phyloP scores from a whole-genome alignment of 2,888 invertebrate genomes.

The Lottia scabra region DNA sequence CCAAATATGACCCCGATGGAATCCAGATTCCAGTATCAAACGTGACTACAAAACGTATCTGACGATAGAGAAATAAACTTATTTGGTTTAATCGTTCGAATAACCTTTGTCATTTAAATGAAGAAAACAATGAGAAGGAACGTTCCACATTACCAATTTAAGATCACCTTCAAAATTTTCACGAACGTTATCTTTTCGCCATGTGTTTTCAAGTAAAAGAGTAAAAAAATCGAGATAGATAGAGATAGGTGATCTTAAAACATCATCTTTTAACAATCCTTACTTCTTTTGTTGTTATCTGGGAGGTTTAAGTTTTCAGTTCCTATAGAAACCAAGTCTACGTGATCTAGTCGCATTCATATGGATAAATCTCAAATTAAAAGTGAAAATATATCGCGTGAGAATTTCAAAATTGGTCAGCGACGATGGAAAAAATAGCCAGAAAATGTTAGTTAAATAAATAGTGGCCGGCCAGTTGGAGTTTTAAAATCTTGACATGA shows the following conservation, averaged over 20 bases:
- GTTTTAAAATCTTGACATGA: too few species aligned
- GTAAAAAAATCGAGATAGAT: too few species aligned
- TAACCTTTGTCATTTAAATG: background rate
- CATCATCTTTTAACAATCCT: background rate
- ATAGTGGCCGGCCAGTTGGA: too few species aligned
- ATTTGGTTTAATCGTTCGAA: background rate
- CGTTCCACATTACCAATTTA: background rate
- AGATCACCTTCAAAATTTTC: constrained; percentile 2
- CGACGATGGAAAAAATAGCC: background rate
- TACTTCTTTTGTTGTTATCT: constrained; percentile 1
- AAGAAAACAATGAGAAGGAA: background rate
- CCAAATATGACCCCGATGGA: too few species aligned
- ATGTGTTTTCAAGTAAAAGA: background rate
- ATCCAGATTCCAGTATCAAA: too few species aligned
- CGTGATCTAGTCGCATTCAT: background rate
- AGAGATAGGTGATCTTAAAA: constrained; percentile 4
- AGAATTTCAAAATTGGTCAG: background rate
- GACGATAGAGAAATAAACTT: too few species aligned
- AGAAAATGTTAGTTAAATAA: too few species aligned
- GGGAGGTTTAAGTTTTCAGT: background rate
- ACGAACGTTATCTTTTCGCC: background rate
- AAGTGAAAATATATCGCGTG: background rate
- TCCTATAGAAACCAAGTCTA: background rate
- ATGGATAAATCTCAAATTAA: constrained; percentile 4
- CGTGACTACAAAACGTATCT: too few species aligned